Conservation (phyloP, 2,113 vertebrate species). For the Chaetodon auriga region DNA sequence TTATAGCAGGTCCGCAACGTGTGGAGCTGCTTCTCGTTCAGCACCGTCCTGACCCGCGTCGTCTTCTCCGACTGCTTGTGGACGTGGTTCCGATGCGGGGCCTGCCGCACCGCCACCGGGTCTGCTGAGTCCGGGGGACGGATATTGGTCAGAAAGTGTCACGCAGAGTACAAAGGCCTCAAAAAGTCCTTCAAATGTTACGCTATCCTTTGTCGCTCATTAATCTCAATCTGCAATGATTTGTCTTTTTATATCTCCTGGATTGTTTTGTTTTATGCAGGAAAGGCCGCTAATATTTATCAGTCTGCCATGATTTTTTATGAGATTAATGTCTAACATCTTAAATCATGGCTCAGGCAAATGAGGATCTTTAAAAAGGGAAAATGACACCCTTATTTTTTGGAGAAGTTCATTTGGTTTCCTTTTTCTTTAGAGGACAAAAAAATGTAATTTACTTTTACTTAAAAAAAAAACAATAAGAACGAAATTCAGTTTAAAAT, state of each 20-base stretch:
- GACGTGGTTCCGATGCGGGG: slow-evolving; percentile 87
- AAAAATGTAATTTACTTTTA: neutral
- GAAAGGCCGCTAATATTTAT: neutral
- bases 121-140: slow-evolving; percentile 76
- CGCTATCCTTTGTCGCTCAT: neutral
- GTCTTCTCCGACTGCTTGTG: slow-evolving; percentile 94
- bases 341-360: neutral
- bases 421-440: neutral
- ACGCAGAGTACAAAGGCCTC: neutral
- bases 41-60: slow-evolving; percentile 94
- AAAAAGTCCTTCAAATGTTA: neutral
- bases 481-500: neutral
- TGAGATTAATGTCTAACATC: neutral
- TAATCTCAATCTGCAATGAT: neutral
- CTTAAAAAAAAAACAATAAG: neutral
- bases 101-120: slow-evolving; percentile 86
- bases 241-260: neutral
- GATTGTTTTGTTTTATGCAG: neutral
- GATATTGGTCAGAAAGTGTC: neutral
- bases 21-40: slow-evolving; percentile 97
- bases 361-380: no score
- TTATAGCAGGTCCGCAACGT: slow-evolving; percentile 96
- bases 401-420: neutral
- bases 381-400: neutral
- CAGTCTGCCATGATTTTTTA: neutral